A percentile compares a stretch with the other conserved stretches of the same genome.
These are phyloP conservation scores for Helicoverpa zea DNA, from an alignment of 1,140 invertebrate genomes.

Conservation along the genomic window DNA sequence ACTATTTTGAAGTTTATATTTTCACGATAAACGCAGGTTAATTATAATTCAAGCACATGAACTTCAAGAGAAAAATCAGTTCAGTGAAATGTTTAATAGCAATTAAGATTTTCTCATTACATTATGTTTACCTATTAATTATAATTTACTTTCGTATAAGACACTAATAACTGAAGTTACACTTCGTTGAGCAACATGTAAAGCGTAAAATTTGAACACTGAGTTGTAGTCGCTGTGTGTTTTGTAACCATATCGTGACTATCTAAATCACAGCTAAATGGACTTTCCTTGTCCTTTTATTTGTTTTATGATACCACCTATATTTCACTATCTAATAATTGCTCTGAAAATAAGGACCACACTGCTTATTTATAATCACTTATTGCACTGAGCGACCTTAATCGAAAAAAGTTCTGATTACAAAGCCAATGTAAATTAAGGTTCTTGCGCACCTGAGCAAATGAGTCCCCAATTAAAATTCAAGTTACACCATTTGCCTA, in stretches of 20 bases:
- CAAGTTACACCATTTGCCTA: constrained; percentile 53
- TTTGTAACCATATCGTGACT: neutral
- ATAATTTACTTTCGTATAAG: too few relatives aligned
- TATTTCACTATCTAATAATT: neutral
- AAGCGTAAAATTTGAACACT: neutral
- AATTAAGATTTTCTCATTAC: too few relatives aligned
- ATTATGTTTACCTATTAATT: too few relatives aligned
- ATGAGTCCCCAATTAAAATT: constrained; percentile 50
- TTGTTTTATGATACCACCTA: constrained; percentile 1
- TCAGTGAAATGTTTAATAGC: too few relatives aligned
- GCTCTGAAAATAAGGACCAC: neutral
- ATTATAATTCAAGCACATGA: too few relatives aligned
- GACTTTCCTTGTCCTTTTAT: constrained; percentile 10
- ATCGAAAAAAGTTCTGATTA: neutral
- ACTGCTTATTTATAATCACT: neutral
- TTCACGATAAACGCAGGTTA: too few relatives aligned
- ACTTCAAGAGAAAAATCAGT: too few relatives aligned
- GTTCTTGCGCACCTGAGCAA: constrained; percentile 26
- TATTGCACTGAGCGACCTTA: neutral
- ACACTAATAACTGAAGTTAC: too few relatives aligned
- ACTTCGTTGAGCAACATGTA: neutral
- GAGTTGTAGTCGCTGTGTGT: neutral
- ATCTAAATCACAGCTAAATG: constrained; percentile 2
- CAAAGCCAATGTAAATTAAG: constrained; percentile 7
- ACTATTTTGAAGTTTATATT: too few relatives aligned